Percentiles rank a stretch among this genome's conserved stretches.
Evolutionary conservation across 2,113 vertebrate species (phyloP).

Genomic region (Petroica traversi): DNA sequence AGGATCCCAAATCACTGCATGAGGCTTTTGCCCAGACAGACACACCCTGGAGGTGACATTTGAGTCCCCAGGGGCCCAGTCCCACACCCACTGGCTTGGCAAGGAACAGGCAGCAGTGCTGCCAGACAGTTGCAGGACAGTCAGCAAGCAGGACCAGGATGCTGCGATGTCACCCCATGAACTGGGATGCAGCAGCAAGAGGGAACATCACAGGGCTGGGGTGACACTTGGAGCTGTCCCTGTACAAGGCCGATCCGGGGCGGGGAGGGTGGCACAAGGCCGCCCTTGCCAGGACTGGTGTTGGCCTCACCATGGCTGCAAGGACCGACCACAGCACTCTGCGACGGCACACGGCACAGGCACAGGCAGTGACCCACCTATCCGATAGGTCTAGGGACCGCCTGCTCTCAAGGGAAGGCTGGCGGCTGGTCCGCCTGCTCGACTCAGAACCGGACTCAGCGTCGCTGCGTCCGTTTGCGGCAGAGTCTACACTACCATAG

Average conservation of each 20-base stretch:
- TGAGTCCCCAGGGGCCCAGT: background rate
- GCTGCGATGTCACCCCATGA: background rate
- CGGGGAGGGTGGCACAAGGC: background rate
- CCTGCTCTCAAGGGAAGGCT: slow-evolving; percentile 93
- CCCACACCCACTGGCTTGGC: accelerated
- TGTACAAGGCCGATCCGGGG: background rate
- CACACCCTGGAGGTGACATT: background rate
- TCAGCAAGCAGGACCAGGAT: accelerated
- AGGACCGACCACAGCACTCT: slow-evolving; percentile 50
- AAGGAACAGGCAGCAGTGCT: background rate
- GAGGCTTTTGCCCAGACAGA: background rate
- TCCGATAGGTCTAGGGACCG: slow-evolving; percentile 84
- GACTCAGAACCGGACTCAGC: slow-evolving; percentile 90
- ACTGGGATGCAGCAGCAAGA: background rate
- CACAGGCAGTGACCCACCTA: slow-evolving; percentile 86
- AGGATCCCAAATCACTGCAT: background rate
- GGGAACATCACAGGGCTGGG: background rate
- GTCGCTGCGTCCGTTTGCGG: slow-evolving; percentile 88
- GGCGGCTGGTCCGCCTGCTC: slow-evolving; percentile 86
- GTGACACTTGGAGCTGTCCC: background rate
- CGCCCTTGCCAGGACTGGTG: slow-evolving; percentile 45
- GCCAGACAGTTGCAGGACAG: accelerated
- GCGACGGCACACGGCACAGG: slow-evolving; percentile 46
- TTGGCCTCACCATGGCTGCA: slow-evolving; percentile 64
- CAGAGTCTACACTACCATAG: slow-evolving; percentile 93